Evolutionary conservation across 2,113 vertebrate species (phyloP).

Genomic region (Platichthys stellatus): DNA sequence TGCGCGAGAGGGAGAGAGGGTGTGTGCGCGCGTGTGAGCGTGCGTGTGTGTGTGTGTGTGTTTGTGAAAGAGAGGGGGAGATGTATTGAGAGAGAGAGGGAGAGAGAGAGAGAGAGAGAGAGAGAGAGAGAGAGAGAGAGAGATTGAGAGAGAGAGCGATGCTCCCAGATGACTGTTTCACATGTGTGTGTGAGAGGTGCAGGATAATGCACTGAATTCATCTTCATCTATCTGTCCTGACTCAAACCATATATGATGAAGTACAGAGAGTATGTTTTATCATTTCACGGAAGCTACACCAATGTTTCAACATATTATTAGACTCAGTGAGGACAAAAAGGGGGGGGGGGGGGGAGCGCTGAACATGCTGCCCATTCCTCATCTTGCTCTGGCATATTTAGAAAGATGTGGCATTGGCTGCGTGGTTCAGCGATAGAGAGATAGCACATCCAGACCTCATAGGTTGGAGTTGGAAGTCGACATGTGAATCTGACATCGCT

Average conservation of each 20-base stretch:
- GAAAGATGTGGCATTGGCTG: constrained; percentile 4
- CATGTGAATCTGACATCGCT: neutral
- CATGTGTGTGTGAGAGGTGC: constrained; percentile 30
- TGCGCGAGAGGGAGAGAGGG: constrained; percentile 28
- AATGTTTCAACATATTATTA: constrained; percentile 44
- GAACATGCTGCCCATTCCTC: constrained; percentile 46
- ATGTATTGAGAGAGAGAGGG: constrained; percentile 40
- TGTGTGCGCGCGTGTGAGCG: neutral
- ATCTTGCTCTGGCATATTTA: constrained; percentile 17
- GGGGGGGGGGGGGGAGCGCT: constrained; percentile 6
- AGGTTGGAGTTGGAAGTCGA: constrained; percentile 3
- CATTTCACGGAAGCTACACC: constrained; percentile 17
- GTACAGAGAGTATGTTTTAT: neutral
- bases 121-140: constrained; percentile 24
- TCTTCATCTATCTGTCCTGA: constrained; percentile 25
- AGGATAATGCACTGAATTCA: constrained; percentile 14
- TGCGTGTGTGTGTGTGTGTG: neutral
- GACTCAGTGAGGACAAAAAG: constrained; percentile 21
- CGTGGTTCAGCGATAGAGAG: constrained; percentile 7
- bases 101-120: constrained; percentile 21
- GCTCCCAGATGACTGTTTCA: constrained; percentile 36
- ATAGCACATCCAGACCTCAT: neutral
- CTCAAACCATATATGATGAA: constrained; percentile 12
- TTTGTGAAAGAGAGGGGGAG: constrained; percentile 18
- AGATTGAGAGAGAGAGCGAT: constrained; percentile 17